These are phyloP conservation scores for Graphium colonna DNA, from an alignment of 2,888 invertebrate genomes.

Conservation along the genomic window DNA sequence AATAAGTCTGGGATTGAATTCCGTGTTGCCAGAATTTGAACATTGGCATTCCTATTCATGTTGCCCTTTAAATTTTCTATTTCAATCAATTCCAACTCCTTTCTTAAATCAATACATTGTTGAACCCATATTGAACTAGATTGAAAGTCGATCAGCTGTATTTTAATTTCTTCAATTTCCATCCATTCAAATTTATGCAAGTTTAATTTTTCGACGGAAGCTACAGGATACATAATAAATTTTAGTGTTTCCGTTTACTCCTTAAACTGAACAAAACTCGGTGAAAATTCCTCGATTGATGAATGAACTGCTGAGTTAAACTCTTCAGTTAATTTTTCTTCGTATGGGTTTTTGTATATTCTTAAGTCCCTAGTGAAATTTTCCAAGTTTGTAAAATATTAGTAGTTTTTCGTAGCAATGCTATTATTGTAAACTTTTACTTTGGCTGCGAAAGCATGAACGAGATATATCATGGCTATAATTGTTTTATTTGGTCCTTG, in stretches of 20 bases:
- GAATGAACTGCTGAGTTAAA: conserved; percentile 29
- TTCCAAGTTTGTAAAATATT: conserved; percentile 27
- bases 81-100: conserved; percentile 27
- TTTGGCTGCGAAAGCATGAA: conserved; percentile 35
- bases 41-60: conserved; percentile 31
- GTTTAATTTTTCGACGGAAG: no score
- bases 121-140: conserved; percentile 29
- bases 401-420: conserved; percentile 28
- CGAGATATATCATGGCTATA: conserved; percentile 32
- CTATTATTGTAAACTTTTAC: conserved; percentile 25
- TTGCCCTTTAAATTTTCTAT: conserved; percentile 1
- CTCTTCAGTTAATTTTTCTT: no score
- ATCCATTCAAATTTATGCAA: conserved; percentile 28
- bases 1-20: conserved; percentile 25
- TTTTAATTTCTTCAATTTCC: conserved; percentile 31
- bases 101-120: conserved; percentile 29
- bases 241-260: no score
- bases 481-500: conserved; percentile 36
- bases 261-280: conserved; percentile 29
- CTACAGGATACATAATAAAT: no score
- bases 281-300: conserved; percentile 29
- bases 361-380: no score
- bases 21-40: conserved; percentile 32
- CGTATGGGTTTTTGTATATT: no score
- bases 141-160: conserved; percentile 32